Base-by-base conservation (phyloP, 2,113 vertebrate species). In the Vombatus ursinus region DNA sequence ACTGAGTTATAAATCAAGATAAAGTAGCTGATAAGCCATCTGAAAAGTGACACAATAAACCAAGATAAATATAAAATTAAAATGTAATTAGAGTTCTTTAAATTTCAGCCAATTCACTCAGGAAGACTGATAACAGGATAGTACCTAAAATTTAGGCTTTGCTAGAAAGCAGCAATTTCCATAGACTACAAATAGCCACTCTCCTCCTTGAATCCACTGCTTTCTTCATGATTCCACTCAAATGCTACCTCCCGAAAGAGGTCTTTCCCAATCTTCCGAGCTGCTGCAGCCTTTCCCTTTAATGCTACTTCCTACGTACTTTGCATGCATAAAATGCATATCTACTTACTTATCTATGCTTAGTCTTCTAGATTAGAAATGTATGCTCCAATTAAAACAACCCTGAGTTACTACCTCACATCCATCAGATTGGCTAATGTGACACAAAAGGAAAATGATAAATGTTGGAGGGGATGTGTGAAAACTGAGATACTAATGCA, bases 41-140 rank as follows among this genome's bases (percentile, higher is more conserved):
- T 50, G 61, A 95, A 96, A 96, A 90, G 25, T 26, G 91, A 94
- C 19, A 91, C 49, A 94, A 90, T 54, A 94, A 94, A 84, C 31
- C 54, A 91, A 47, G 53, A 50, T 89, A 95, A 94, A 95, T 77
- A 94, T 47, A 93, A 93, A 97, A 95, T 92, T 94, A 95, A 95
- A 93, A 92, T 91, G 22, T 10, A 92, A 94, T 92, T 90, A 12
- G 47, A 90, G 14, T 84, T 14, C 37, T 93, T 97, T 90, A 61
- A 94, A 92, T 90, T 91, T 26, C n/a, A 51, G 94, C 23, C 0
- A 94, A 89, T 92, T 57, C 31, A 94, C 24, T 95, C 54, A 91
- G 92, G 94, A 96, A 84, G 90, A 37, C 37, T 24, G 91, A 0
- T 51, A 89, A 90, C 3, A 91, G 25, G 51, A 94, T 16, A 96